Percentiles rank a stretch among this genome's conserved stretches.
phyloP scores from a whole-genome alignment of 2,888 invertebrate genomes.

The Melieria crassipennis region DNA sequence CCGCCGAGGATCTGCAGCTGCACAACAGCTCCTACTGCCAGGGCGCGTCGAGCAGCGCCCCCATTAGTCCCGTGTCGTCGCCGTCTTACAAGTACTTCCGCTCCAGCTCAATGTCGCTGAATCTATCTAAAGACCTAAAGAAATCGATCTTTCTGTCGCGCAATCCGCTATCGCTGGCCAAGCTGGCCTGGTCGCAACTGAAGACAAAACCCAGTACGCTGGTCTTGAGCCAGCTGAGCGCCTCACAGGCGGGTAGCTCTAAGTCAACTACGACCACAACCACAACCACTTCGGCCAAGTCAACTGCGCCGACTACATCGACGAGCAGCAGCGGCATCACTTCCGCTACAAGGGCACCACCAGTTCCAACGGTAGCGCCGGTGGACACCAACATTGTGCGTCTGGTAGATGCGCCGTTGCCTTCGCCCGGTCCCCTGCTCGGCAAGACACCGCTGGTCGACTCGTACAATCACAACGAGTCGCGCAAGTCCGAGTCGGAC shows the following conservation, averaged over 20 bases:
- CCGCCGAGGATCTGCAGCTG: constrained; percentile 81
- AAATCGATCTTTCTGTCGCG: constrained; percentile 64
- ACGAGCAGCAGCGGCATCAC: constrained; percentile 22
- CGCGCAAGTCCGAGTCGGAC: constrained; percentile 55
- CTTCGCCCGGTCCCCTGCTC: constrained; percentile 84
- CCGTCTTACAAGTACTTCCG: constrained; percentile 68
- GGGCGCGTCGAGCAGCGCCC: constrained; percentile 68
- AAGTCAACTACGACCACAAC: constrained; percentile 45
- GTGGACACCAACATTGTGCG: constrained; percentile 50
- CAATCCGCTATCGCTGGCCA: constrained; percentile 59
- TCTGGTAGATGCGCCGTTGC: constrained; percentile 73
- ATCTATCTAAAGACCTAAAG: constrained; percentile 68
- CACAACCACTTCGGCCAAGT: constrained; percentile 37
- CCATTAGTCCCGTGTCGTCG: constrained; percentile 62
- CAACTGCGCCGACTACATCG: constrained; percentile 34
- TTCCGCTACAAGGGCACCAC: constrained; percentile 16
- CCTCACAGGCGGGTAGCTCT: constrained; percentile 53
- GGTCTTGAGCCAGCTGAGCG: constrained; percentile 66
- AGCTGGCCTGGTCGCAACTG: constrained; percentile 64
- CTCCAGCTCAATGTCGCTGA: constrained; percentile 71
- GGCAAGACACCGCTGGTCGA: constrained; percentile 86
- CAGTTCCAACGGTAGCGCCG: constrained; percentile 24
- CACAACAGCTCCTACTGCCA: constrained; percentile 85
- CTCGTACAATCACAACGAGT: constrained; percentile 66
- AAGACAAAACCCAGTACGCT: constrained; percentile 70